These are phyloP conservation scores for Cebidichthys violaceus DNA, from an alignment of 2,113 vertebrate species.

Conservation along the genomic window DNA sequence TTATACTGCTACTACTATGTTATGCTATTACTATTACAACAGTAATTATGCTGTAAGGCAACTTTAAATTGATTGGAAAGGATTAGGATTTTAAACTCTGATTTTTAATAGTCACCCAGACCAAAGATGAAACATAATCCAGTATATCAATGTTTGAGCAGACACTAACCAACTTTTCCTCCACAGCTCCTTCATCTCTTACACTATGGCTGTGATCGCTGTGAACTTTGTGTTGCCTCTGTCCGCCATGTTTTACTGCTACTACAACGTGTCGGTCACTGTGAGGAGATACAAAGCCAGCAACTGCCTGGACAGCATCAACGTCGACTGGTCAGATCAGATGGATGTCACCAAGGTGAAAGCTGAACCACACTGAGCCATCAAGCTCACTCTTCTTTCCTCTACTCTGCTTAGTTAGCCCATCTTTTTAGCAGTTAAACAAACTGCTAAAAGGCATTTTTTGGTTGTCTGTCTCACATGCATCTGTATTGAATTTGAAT, in stretches of 20 bases:
- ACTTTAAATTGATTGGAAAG: not conserved
- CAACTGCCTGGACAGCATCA: slow-evolving; percentile 84
- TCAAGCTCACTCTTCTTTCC: not conserved
- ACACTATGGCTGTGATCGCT: slow-evolving; percentile 93
- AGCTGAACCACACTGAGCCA: not conserved
- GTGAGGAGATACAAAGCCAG: slow-evolving; percentile 83
- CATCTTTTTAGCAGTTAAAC: not conserved
- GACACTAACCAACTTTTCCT: slow-evolving; percentile 6
- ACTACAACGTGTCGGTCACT: slow-evolving; percentile 91
- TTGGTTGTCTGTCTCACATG: not conserved
- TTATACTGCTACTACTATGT: too few relatives aligned
- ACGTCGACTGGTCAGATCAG: slow-evolving; percentile 94
- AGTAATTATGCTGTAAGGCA: not conserved
- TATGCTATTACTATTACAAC: too few relatives aligned
- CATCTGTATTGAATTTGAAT: not conserved
- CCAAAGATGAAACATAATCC: not conserved
- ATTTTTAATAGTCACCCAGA: not conserved
- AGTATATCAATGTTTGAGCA: not conserved
- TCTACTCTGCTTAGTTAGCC: not conserved
- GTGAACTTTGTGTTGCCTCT: slow-evolving; percentile 95
- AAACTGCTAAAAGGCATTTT: not conserved
- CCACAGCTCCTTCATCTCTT: slow-evolving; percentile 94
- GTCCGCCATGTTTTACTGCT: slow-evolving; percentile 95
- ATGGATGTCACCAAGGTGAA: slow-evolving; percentile 95
- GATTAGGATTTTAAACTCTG: not conserved